Evolutionary conservation across 1,140 invertebrate genomes (phyloP), one percentile per base, ranked within the genome.

Genomic region (Chymomyza costata): DNA sequence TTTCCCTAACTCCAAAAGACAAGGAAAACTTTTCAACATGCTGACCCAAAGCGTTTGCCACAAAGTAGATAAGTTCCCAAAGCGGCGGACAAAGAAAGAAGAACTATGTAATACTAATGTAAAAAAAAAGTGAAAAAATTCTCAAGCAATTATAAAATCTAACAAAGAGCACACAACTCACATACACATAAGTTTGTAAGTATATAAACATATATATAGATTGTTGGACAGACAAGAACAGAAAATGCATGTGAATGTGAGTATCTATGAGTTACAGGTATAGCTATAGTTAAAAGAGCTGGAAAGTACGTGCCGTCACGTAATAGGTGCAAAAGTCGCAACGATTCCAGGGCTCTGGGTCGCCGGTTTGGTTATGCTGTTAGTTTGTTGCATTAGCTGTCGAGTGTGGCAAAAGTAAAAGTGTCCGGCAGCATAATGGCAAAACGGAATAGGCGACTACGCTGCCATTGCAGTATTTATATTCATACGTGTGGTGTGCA

Each of bases 61-160:
- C n/a, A n/a, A 61, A 70, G 41, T 48, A 45, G 31, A 31, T 64
- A 45, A 43, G 53, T 65, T 55, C 64, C 49, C 50, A 52, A 53
- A 19, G 52, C 55, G 16, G 19, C 39, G 19, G 10, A 21, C 15
- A 41, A 11, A 41, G 31, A 16, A n/a, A 15, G 28, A 44, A 61
- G 55, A 49, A 35, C n/a, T n/a, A n/a, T n/a, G n/a, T n/a, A n/a
- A n/a, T n/a, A n/a, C n/a, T n/a, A n/a, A n/a, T n/a, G n/a, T 35
- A 35, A 21, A 19, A 50, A 47, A 41, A 41, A 28, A 31, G 60
- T 28, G 48, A 58, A 51, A 67, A 58, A 73, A 58, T 73, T 65
- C 62, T 64, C 57, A 60, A 67, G 71, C 73, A 76, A 78, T 76
- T 76, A 76, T 71, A 76, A 78, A 78, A 60, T 58, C 63, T 56